Conservation (phyloP, 2,113 vertebrate species). For the Panthera tigris region DNA sequence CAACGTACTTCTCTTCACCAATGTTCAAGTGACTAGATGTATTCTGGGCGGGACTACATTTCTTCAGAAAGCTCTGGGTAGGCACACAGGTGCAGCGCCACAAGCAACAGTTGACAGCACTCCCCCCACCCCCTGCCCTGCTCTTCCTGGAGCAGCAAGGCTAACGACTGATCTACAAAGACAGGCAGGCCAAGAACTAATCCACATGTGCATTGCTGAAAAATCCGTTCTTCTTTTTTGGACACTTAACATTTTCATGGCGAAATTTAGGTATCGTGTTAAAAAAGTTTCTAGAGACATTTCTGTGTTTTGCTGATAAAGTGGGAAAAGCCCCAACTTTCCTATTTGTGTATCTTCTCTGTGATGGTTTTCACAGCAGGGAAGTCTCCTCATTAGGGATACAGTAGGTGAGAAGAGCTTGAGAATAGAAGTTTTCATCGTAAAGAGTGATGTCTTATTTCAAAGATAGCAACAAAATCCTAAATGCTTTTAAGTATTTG, state of each 20-base stretch:
- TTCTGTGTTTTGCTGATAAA: background rate
- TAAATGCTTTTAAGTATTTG: background rate
- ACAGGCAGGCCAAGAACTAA: background rate
- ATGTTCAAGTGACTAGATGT: background rate
- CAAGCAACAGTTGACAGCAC: background rate
- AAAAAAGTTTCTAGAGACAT: background rate
- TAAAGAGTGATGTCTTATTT: background rate
- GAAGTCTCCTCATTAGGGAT: background rate
- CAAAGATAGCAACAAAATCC: background rate
- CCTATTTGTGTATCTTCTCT: background rate
- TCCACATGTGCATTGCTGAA: background rate
- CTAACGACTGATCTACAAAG: background rate
- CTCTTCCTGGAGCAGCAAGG: background rate
- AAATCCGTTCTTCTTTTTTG: background rate
- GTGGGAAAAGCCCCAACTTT: background rate
- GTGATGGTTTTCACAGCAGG: background rate
- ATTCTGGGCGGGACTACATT: background rate
- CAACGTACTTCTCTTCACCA: background rate
- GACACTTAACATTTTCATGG: background rate
- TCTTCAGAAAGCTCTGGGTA: background rate
- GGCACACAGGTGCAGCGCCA: background rate
- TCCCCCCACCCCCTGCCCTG: accelerated
- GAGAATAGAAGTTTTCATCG: background rate
- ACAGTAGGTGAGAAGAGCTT: background rate
- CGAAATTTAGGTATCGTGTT: background rate